Percentiles rank a stretch among this genome's conserved stretches.
phyloP scores from a whole-genome alignment of 2,797 vertebrate species.

The Meriones psammophilus region DNA sequence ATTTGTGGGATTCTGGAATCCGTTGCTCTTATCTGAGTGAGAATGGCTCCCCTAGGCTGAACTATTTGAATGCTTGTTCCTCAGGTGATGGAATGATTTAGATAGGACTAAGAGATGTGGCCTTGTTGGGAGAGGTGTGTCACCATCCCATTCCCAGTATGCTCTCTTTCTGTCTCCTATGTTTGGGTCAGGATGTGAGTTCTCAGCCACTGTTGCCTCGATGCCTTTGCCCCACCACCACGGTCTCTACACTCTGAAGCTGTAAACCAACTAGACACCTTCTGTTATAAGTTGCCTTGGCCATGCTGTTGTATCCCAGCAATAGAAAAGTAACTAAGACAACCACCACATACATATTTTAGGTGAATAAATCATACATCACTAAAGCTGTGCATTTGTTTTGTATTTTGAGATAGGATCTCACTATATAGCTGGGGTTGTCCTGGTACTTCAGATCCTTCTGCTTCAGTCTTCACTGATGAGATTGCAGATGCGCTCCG shows the following conservation, averaged over 20 bases:
- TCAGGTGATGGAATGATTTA: not conserved
- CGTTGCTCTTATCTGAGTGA: not conserved
- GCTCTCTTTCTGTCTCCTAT: not conserved
- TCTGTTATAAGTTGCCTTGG: not conserved
- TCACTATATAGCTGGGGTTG: not conserved
- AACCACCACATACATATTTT: not conserved
- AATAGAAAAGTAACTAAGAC: no score
- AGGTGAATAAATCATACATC: conserved; percentile 1
- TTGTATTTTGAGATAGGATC: not conserved
- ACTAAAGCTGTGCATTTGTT: not conserved
- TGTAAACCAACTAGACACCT: not conserved
- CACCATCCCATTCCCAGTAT: not conserved
- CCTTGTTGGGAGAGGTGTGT: not conserved
- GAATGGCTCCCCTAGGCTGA: not conserved
- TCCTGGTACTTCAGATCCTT: not conserved
- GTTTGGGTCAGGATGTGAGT: not conserved
- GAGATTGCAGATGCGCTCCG: not conserved
- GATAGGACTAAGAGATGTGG: not conserved
- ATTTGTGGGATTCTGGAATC: not conserved
- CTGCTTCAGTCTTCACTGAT: no score
- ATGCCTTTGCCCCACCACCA: not conserved
- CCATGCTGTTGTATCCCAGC: not conserved
- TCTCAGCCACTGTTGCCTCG: not conserved
- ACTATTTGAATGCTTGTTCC: not conserved
- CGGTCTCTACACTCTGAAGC: no score